Percentiles rank a stretch among this genome's conserved stretches.
These are phyloP conservation scores for Anarrhichthys ocellatus DNA, from an alignment of 2,113 vertebrate species.

Conservation along the genomic window DNA sequence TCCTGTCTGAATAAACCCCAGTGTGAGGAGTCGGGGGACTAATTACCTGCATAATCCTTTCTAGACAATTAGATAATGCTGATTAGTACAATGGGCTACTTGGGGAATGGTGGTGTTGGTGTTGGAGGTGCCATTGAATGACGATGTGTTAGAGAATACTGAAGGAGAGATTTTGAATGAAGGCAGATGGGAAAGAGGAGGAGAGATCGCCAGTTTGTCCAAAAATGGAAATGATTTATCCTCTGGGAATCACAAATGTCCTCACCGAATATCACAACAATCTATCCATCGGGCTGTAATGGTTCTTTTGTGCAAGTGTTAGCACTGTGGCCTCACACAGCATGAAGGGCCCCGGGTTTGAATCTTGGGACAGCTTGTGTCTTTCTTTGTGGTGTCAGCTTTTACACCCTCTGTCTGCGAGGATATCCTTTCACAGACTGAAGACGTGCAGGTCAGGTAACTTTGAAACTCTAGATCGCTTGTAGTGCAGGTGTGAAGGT, in stretches of 20 bases:
- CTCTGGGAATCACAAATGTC: not conserved
- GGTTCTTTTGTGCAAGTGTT: not conserved
- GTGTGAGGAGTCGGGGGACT: slow-evolving; percentile 72
- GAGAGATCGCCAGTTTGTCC: not conserved
- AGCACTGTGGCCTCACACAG: not conserved
- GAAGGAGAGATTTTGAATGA: not conserved
- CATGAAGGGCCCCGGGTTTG: not conserved
- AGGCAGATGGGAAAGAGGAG: not conserved
- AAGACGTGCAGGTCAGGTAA: not conserved
- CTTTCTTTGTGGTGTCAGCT: not conserved
- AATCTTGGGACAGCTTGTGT: not conserved
- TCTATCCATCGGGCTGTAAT: not conserved
- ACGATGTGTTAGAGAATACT: not conserved
- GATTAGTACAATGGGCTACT: slow-evolving; percentile 77
- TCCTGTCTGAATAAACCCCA: slow-evolving; percentile 53
- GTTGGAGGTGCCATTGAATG: slow-evolving; percentile 26
- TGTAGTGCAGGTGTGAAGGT: not conserved
- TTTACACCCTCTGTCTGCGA: not conserved
- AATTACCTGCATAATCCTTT: slow-evolving; percentile 82
- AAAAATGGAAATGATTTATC: not conserved
- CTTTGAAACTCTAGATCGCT: not conserved
- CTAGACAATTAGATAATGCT: slow-evolving; percentile 78
- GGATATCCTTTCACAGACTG: not conserved
- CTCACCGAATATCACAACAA: not conserved
- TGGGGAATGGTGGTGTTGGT: slow-evolving; percentile 52